Evolutionary conservation across 2,113 vertebrate species (phyloP), one percentile per base, ranked within the genome.

Genomic region (Poecile atricapillus): DNA sequence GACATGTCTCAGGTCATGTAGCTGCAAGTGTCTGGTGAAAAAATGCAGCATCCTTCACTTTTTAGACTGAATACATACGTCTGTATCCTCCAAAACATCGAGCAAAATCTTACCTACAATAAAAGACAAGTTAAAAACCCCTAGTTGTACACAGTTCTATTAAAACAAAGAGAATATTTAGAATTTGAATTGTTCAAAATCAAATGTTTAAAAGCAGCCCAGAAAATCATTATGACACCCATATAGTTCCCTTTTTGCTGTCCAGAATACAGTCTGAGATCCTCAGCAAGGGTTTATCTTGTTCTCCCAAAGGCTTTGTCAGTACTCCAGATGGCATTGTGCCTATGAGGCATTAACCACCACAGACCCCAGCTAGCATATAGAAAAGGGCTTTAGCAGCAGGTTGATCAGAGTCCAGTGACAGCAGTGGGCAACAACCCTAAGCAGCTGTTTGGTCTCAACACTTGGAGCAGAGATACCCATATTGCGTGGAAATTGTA

Each of bases 361-460:
- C 0, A 0, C 55, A 59, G 49, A 68, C 30, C 46, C 21, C 39
- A n/a, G 71, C 6, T 1, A 35, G 47, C 35, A 16, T 21, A 53
- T 2, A 21, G 74, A n/a, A 84, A 68, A 82, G 49, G 39, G 15
- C 7, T 71, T 75, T 21, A 69, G 84, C 2, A 78, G 1, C 28
- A 67, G 55, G 53, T 43, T 89, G 83, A 33, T 71, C 64, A 19
- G 24, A 87, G 56, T 19, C 1, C 5, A 52, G 35, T 1, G 2
- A 24, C 24, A 58, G 43, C 0, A 0, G 39, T 1, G 4, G 39
- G 30, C 1, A 4, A 35, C 39, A 83, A 27, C 25, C 31, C 55
- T 13, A 1, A 67, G 35, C 43, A 8, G 16, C 44, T 62, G 23
- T 41, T 52, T 1, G 5, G 7, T 43, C 59, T 87, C 37, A 28